Evolutionary conservation across 1,140 invertebrate genomes (phyloP), one percentile per base, ranked within the genome.

Genomic region (Kradibia gibbosae): DNA sequence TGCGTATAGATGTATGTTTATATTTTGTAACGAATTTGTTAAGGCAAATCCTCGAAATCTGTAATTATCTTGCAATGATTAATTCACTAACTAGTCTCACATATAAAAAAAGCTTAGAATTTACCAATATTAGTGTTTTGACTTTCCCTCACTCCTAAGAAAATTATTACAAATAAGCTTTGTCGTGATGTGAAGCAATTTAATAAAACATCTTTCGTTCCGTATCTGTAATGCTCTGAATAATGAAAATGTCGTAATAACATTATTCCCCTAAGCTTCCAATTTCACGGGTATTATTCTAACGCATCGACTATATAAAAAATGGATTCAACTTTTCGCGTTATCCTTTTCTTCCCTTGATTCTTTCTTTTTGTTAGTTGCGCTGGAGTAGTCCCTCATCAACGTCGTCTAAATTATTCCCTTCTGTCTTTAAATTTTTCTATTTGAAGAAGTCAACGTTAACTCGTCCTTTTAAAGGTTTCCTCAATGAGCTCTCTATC

Each of bases 211-310:
- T 39, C 53, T 67, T 34, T 82, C 67, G 78, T 72, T 50, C 80
- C 13, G 15, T 67, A 60, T 39, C 65, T 73, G 31, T 78, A 72
- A 73, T 45, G 42, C 67, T 42, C 17, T 82, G 74, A 82, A 78
- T 82, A 82, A 82, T 82, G 81, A 82, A 82, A 82, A 78, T 82
- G 5, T 53, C 36, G 53, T 50, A 25, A 81, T 81, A 81, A 77
- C 76, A 81, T 77, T 71, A 77, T 81, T 25, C 45, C 45, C 22
- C 22, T 28, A 78, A 45, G 36, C 17, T 36, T 4, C 31, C 2
- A 53, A 25, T 71, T 34, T 22, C 25, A 4, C 36, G 25, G 31
- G 48, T 50, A 50, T 65, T 22, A 45, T 17, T 22, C 13, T 0
- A 28, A 70, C 39, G 25, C 5, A 71, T 39, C 25, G 5, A 36